Conservation (phyloP, 2,113 vertebrate species). For the Onychostruthus taczanowskii region DNA sequence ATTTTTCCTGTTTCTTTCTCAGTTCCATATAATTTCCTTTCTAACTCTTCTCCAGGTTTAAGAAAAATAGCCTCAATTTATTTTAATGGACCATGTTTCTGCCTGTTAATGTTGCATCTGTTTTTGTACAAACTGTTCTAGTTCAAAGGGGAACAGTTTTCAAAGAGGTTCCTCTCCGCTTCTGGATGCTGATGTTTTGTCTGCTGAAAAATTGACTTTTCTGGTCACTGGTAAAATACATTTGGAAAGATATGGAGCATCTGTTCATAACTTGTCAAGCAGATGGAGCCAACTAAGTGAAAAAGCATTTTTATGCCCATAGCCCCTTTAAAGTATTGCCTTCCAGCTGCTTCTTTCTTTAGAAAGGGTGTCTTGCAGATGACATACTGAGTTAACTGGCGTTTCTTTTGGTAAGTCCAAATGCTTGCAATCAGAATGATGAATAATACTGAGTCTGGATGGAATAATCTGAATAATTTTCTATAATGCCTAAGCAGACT, state of each 20-base stretch:
- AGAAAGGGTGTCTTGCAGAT: neutral
- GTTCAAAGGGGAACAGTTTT: constrained; percentile 7
- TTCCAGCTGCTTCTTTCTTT: constrained; percentile 45
- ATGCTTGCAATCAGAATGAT: neutral
- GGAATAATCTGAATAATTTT: neutral
- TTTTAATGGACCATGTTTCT: neutral
- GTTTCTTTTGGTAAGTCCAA: neutral
- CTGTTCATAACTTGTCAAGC: constrained; percentile 46
- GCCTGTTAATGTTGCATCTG: neutral
- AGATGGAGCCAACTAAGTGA: constrained; percentile 57
- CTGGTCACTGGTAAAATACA: constrained; percentile 43
- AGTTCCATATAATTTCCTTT: neutral
- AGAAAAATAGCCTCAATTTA: neutral
- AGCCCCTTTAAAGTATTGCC: constrained; percentile 6
- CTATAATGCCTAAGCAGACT: neutral
- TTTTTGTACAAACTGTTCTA: constrained; percentile 22
- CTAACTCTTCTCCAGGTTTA: neutral
- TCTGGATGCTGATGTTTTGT: constrained; percentile 40
- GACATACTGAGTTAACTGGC: neutral
- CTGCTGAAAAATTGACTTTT: constrained; percentile 37
- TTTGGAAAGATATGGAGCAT: constrained; percentile 43
- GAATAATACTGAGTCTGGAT: neutral
- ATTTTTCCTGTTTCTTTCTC: neutral
- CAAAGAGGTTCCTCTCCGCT: neutral
- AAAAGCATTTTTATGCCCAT: constrained; percentile 29